phyloP scores from a whole-genome alignment of 2,888 invertebrate species.

The Minunthozetes semirufus region DNA sequence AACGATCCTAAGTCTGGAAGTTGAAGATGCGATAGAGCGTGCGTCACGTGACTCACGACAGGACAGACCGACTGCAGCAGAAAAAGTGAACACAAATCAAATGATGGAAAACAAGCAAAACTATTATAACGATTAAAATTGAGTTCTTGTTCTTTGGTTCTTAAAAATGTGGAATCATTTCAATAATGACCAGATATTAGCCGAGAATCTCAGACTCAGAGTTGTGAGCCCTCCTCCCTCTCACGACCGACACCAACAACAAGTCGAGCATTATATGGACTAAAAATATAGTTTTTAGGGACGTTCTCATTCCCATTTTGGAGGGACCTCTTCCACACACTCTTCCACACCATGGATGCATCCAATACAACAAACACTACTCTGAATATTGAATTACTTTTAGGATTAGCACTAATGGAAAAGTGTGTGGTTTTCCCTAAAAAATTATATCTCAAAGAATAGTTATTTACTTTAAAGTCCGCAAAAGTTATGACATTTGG shows the following conservation, averaged over 20 bases:
- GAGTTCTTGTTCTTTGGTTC: not conserved
- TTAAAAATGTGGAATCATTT: not conserved
- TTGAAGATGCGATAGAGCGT: not conserved
- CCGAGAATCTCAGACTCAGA: not conserved
- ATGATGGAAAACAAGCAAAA: not conserved
- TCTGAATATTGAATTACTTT: slow-evolving; percentile 23
- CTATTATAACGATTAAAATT: slow-evolving; percentile 15
- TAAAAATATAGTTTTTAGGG: slow-evolving; percentile 24
- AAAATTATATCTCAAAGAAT: not conserved
- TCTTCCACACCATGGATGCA: too few species aligned
- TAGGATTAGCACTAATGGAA: slow-evolving; percentile 22
- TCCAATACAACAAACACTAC: not conserved
- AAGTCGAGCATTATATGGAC: slow-evolving; percentile 4
- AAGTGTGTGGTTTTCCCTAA: slow-evolving; percentile 5
- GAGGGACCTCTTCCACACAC: slow-evolving; percentile 17
- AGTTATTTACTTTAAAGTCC: slow-evolving; percentile 28
- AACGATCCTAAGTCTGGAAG: not conserved
- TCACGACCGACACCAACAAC: slow-evolving; percentile 23
- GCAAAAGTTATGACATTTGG: slow-evolving; percentile 32
- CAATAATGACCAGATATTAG: slow-evolving; percentile 26
- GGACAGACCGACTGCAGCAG: not conserved
- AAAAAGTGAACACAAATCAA: not conserved
- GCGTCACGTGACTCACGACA: slow-evolving; percentile 28
- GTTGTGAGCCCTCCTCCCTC: slow-evolving; percentile 14
- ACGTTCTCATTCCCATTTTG: slow-evolving; percentile 9